Base-by-base conservation (phyloP, 1,140 invertebrate species). In the Pteromalus puparum region DNA sequence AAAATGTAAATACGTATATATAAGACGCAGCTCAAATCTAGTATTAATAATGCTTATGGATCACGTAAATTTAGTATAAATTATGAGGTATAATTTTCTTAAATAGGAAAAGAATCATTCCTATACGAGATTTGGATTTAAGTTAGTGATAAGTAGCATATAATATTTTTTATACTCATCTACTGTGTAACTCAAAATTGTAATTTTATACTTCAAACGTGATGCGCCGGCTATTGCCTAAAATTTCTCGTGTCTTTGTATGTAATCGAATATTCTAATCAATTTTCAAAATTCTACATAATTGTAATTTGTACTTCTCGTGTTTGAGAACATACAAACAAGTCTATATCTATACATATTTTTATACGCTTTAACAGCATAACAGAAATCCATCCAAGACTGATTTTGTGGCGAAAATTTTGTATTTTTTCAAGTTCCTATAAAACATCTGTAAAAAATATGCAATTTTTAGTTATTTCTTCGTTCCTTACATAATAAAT, bases 351-450 rank as follows among this genome's bases (percentile, higher is more conserved):
- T 5, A 65, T 2, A 30, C 13, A 34, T 76, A 21, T 38, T 81
- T 81, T 73, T 81, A 26, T 88, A 87, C 46, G 75, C 79, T 85
- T 82, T 82, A 53, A 46, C 70, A 30, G 81, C 5, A 77, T 42
- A 9, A 67, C 46, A 88, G 34, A 48, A 73, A 81, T 81, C 24
- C 61, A 61, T 34, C 30, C 21, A 88, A 88, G 88, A 88, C 88
- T 88, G 88, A 88, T 87, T 87, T 82, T 42, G 81, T 72, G 72
- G 30, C 42, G 53, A 82, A 81, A 74, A 74, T 28, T 79, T 76
- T 81, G 46, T 85, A 86, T 73, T 73, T 48, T 30, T 26, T 30
- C 13, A 85, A 86, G 78, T 88, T 88, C 81, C 87, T 88, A 85
- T 70, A 67, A 75, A 81, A 67, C 1, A 65, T 74, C 42, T 73